phyloP scores from a whole-genome alignment of 1,140 invertebrate genomes.

The Platorchestia sp. region DNA sequence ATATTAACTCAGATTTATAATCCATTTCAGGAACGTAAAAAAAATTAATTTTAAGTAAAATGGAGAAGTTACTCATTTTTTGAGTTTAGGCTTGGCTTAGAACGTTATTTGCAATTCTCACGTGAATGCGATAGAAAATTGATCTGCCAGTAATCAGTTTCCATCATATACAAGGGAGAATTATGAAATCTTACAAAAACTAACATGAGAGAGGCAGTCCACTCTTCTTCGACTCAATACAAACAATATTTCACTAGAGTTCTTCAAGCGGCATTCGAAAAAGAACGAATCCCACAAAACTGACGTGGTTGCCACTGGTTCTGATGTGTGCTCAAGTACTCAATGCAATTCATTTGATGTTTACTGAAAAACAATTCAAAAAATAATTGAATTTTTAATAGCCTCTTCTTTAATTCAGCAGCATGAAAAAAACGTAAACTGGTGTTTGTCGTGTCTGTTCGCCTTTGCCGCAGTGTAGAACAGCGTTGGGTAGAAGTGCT shows the following conservation, averaged over 20 bases:
- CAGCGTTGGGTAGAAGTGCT: not conserved
- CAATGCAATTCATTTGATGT: not conserved
- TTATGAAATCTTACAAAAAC: not conserved
- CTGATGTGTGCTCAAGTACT: not conserved
- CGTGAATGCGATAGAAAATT: not conserved
- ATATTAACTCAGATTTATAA: not conserved
- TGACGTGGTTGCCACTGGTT: not conserved
- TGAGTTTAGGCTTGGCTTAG: not conserved
- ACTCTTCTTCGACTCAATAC: not conserved
- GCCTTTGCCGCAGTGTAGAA: not conserved
- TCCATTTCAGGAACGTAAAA: not conserved
- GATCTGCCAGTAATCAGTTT: constrained; percentile 44
- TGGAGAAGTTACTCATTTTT: not conserved
- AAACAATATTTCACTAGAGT: not conserved
- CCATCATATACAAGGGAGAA: constrained; percentile 28
- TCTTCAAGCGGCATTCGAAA: too few species aligned
- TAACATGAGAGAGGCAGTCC: not conserved
- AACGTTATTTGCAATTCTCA: not conserved
- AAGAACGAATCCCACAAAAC: not conserved
- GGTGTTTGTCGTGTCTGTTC: not conserved
- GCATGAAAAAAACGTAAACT: not conserved
- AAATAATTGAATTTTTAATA: not conserved
- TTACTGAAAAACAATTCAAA: not conserved
- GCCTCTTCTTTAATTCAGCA: not conserved
- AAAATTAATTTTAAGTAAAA: not conserved